Evolutionary conservation across 2,797 vertebrate species (phyloP), one percentile per base, ranked within the genome.

Genomic region (Remorina albescens): DNA sequence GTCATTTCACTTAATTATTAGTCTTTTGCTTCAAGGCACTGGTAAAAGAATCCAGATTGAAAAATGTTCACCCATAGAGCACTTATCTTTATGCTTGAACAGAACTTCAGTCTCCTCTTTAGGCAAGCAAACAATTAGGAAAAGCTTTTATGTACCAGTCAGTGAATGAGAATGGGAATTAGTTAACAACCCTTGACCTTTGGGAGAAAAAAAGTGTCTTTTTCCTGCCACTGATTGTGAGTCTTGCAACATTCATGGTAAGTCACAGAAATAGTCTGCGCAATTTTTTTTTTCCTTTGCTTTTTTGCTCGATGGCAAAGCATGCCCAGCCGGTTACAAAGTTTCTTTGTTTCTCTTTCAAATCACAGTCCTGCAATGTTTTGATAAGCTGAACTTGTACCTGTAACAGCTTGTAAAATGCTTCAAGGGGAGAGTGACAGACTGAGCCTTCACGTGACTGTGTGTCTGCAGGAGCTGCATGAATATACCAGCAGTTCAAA

Each of bases 361-460:
- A 21, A 42, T 54, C 28, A 26, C 32, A 5, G 18, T 32, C 25
- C 47, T 49, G 64, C 37, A 19, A n/a, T 12, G 6, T 62, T 61
- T 36, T 5, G 6, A 58, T 67, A 39, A 76, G 37, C 55, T 36
- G 65, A 74, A 74, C 60, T 67, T 83, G 46, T 65, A 80, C 76
- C 64, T 71, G 64, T 60, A 21, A 21, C 37, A 32, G 50, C 71
- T 49, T 39, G 65, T 46, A 39, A 74, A 54, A 26, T 55, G 59
- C 71, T 19, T 39, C 65, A 25, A 34, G 51, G 25, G 12, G 8
- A 46, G 42, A 0, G 57, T 50, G 76, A 66, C 10, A 12, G 58
- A 11, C 72, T 28, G 70, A 50, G 70, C 47, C 19, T 30, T 62
- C 39, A 62, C 47, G 8, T 63, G 36, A 62, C 53, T 4, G 21